Evolutionary conservation across 1,140 invertebrate species (phyloP), one percentile per base, ranked within the genome.

Genomic region (Zaprionus africanus): DNA sequence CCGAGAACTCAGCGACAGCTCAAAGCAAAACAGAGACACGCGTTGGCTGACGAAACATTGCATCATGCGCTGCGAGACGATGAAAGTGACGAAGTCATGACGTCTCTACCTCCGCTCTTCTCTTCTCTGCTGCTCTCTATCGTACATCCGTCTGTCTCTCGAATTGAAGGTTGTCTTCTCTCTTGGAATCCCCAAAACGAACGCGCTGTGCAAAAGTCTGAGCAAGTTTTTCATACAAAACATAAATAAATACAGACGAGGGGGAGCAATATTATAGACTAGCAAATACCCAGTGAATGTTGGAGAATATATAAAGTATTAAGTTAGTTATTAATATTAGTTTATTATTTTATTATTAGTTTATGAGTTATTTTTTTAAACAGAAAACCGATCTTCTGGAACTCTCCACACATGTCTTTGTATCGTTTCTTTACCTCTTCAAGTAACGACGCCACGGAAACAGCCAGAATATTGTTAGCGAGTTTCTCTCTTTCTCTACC

Each of bases 21-120:
- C 43, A 31, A 38, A 77, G 17, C 63, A 75, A 56, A 78, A 57
- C 76, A 71, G 62, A 78, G 73, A 31, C 19, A 54, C 13, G 51
- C 11, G 31, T 46, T 76, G 69, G 76, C 76, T 91, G 84, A 91
- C 82, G 88, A 82, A 91, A 91, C 73, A 91, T 91, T 91, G 88
- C 88, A 88, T 91, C 88, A 91, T 82, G 75, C 76, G 59, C 38
- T 38, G 38, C 34, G 56, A 34, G 28, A 28, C 70, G 68, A 80
- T 26, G 83, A 88, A 84, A 90, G 81, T 90, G 84, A 81, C 81
- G 85, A 57, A 68, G 61, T 53, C 58, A 67, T 73, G 65, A 64
- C 72, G n/a, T 49, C 41, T 51, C 22, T 49, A 28, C 28, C 28
- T 34, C 7, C 4, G 1, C 11, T 13, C 0, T 5, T 38, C 38